These are phyloP conservation scores for Choristoneura rosaceana DNA, from an alignment of 2,888 invertebrate species.

Conservation along the genomic window DNA sequence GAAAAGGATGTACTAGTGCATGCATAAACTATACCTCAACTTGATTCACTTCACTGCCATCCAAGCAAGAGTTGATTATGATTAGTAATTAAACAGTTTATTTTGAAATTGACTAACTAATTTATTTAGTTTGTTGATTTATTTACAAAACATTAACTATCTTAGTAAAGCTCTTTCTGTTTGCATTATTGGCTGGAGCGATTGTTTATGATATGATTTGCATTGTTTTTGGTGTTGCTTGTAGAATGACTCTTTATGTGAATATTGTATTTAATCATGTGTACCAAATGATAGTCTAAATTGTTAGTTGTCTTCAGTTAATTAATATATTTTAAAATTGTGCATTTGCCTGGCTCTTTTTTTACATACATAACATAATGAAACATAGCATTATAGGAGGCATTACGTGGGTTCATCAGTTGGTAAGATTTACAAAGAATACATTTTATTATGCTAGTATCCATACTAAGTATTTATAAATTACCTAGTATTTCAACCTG, in stretches of 20 bases:
- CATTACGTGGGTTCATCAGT: too few species aligned
- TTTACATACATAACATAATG: neutral
- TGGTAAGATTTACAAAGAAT: too few species aligned
- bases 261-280: neutral
- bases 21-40: neutral
- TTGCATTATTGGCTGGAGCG: conserved; percentile 18
- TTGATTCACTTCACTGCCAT: neutral
- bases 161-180: neutral
- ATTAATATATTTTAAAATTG: neutral
- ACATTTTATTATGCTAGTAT: too few species aligned
- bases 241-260: neutral
- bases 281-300: neutral
- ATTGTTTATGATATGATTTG: conserved; percentile 17
- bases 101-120: neutral
- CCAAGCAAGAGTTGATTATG: neutral
- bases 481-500: too few species aligned
- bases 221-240: neutral
- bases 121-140: neutral
- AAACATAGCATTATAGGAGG: too few species aligned
- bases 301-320: neutral
- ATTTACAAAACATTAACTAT: conserved; percentile 11
- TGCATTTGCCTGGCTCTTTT: neutral
- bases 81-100: neutral
- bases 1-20: neutral
- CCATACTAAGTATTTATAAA: too few species aligned